phyloP scores from a whole-genome alignment of 2,888 invertebrate species.

The Drosophila neonasuta region DNA sequence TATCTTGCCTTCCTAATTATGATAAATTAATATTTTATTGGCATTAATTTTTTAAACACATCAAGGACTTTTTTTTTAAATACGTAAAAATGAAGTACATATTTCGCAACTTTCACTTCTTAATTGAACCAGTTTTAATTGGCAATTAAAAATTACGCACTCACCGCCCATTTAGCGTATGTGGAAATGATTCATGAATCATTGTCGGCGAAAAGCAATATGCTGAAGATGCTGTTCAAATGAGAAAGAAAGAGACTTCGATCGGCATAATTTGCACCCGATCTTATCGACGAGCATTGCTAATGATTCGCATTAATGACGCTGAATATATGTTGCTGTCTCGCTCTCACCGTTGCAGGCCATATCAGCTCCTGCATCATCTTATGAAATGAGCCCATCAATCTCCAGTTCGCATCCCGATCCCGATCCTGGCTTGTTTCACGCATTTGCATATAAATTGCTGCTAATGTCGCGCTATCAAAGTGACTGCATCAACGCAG shows the following conservation, averaged over 20 bases:
- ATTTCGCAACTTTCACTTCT: constrained; percentile 50
- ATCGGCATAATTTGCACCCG: constrained; percentile 69
- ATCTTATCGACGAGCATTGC: constrained; percentile 72
- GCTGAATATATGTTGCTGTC: constrained; percentile 45
- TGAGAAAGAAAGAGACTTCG: not conserved
- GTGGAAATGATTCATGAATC: constrained; percentile 45
- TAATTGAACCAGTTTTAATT: constrained; percentile 66
- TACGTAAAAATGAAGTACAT: not conserved
- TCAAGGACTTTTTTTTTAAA: not conserved
- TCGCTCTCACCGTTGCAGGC: constrained; percentile 31
- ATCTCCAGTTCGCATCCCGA: constrained; percentile 59
- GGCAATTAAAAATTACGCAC: constrained; percentile 72
- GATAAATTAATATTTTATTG: not conserved
- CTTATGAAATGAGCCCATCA: constrained; percentile 80
- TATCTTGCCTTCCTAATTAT: too few relatives aligned
- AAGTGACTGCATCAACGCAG: constrained; percentile 78
- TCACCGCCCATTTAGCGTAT: constrained; percentile 54
- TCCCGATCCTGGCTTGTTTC: constrained; percentile 43
- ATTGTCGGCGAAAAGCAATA: constrained; percentile 26
- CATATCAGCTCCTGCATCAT: constrained; percentile 50
- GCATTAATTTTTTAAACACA: not conserved
- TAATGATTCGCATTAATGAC: constrained; percentile 78
- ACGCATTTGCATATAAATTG: constrained; percentile 83
- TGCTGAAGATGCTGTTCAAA: constrained; percentile 14
- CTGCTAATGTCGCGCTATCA: constrained; percentile 82